Conservation (phyloP, 2,888 invertebrate genomes). For the Seira musarum region DNA sequence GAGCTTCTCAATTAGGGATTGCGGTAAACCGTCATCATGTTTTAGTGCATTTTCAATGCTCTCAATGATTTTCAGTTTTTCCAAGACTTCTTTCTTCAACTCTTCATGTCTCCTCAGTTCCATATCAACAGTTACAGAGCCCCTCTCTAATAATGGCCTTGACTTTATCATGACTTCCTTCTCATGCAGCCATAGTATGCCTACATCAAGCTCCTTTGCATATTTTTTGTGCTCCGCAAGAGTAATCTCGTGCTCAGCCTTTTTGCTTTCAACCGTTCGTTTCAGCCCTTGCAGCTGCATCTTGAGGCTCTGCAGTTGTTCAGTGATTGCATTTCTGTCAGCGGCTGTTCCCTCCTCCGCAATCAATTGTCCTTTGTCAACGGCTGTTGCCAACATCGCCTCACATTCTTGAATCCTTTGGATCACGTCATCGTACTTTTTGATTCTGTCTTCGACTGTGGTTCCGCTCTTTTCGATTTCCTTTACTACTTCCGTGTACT, state of each 20-base stretch:
- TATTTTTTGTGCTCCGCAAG: slow-evolving; percentile 91
- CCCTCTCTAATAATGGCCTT: slow-evolving; percentile 84
- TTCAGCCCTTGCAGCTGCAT: slow-evolving; percentile 86
- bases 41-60: slow-evolving; percentile 82
- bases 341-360: slow-evolving; percentile 91
- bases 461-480: slow-evolving; percentile 89
- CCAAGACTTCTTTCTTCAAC: slow-evolving; percentile 80
- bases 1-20: slow-evolving; percentile 85
- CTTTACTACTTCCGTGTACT: slow-evolving; percentile 87
- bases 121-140: slow-evolving; percentile 84
- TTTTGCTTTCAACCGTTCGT: slow-evolving; percentile 86
- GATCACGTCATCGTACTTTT: slow-evolving; percentile 88
- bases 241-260: slow-evolving; percentile 89
- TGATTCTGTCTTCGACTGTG: slow-evolving; percentile 88
- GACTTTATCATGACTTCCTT: slow-evolving; percentile 88
- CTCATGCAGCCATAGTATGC: slow-evolving; percentile 86
- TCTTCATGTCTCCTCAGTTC: slow-evolving; percentile 84
- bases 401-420: slow-evolving; percentile 92
- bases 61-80: slow-evolving; percentile 80
- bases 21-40: slow-evolving; percentile 85
- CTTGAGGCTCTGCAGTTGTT: slow-evolving; percentile 88
- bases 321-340: slow-evolving; percentile 89
- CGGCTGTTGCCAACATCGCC: slow-evolving; percentile 87
- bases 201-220: slow-evolving; percentile 85
- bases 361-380: slow-evolving; percentile 94